A percentile compares a stretch with the other conserved stretches of the same genome.
Evolutionary conservation across 2,888 invertebrate genomes (phyloP).

Genomic region (Sesia bembeciformis): DNA sequence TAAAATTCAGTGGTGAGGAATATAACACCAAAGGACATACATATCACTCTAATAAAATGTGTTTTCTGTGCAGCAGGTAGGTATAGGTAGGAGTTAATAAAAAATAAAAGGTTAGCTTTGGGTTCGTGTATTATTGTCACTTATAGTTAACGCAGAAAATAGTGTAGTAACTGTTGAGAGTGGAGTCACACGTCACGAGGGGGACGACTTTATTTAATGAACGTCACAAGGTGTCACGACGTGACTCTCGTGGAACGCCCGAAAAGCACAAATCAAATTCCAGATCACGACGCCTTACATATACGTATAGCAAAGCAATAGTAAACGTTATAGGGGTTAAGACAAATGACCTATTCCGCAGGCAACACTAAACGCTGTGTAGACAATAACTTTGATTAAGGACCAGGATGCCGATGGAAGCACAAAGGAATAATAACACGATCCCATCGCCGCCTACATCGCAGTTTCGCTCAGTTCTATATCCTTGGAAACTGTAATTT

Average conservation of each 20-base stretch:
- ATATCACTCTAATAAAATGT: too few relatives aligned
- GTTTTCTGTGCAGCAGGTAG: too few relatives aligned
- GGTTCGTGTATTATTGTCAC: too few relatives aligned
- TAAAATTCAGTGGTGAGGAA: too few relatives aligned
- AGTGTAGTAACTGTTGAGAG: neutral
- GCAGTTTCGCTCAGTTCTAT: slow-evolving; percentile 41
- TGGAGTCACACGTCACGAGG: neutral
- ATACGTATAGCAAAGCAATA: neutral
- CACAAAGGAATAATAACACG: slow-evolving; percentile 66
- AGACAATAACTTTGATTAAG: slow-evolving; percentile 66
- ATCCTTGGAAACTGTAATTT: slow-evolving; percentile 69
- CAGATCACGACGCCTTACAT: neutral
- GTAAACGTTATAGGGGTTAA: neutral
- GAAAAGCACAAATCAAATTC: slow-evolving; percentile 1
- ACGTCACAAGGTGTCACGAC: slow-evolving; percentile 3
- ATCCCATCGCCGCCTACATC: slow-evolving; percentile 51
- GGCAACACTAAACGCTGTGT: slow-evolving; percentile 24
- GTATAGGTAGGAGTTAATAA: too few relatives aligned
- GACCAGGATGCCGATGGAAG: slow-evolving; percentile 32
- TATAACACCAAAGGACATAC: too few relatives aligned
- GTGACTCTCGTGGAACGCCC: neutral
- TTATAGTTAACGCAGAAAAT: neutral
- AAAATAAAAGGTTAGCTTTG: too few relatives aligned
- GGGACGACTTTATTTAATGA: slow-evolving; percentile 5
- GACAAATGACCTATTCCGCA: neutral